Evolutionary conservation across 2,888 invertebrate genomes (phyloP), one percentile per base, ranked within the genome.

Genomic region (Elysia crispata): DNA sequence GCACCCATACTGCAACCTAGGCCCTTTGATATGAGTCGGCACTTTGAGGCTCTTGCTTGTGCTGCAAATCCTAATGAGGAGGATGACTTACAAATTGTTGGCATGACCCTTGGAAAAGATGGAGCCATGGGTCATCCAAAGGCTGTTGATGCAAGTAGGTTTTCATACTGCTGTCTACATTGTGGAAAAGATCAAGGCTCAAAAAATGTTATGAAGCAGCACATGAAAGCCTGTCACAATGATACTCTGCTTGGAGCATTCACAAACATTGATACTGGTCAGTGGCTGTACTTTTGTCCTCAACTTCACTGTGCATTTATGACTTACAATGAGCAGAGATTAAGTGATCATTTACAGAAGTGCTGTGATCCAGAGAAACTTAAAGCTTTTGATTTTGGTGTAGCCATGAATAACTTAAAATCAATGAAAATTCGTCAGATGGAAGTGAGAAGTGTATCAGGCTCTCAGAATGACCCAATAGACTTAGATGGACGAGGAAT

Each of bases 131-230:
- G 0, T 1, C 41, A 57, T 13, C 49, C 80, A 1, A 80, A 70
- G 49, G 76, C 80, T 25, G 80, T 80, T 18, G 73, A 80, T 80
- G 80, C 80, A n/a, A 76, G 60, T 49, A 80, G 72, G 31, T 80
- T 80, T 41, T 80, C 80, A 11, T 80, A 72, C 54, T 80, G 80
- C 28, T 80, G 80, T 66, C 72, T 80, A n/a, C 76, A 80, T 57
- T 80, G 80, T 76, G 80, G 80, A 0, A 75, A 80, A 73, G 80
- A 80, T 18, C 80, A 80, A 33, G 76, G 80, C 6, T 80, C 80
- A 20, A 80, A 72, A 33, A 50, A 64, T 25, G 31, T 76, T 11
- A 76, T 80, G 80, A 80, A 80, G 25, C 70, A 72, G 30, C 80
- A 80, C 57, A 80, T 80, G 76, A 80, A 77, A 76, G 72, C 80